Evolutionary conservation across 2,888 invertebrate species (phyloP).

Genomic region (Agrotis clavis): DNA sequence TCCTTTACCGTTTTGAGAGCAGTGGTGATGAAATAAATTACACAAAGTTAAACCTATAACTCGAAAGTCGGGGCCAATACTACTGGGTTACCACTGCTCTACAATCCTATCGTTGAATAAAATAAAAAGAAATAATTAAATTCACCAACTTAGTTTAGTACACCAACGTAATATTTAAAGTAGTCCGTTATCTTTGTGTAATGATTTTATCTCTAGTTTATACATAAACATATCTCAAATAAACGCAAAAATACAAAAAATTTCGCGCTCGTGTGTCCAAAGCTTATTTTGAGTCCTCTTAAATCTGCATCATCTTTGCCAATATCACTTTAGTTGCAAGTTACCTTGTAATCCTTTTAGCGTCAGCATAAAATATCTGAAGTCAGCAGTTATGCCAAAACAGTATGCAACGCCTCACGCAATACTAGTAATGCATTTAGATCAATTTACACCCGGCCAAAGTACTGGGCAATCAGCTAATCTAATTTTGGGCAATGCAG

Average conservation of each 20-base stretch:
- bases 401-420: slow-evolving; percentile 35
- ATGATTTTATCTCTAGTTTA: too few relatives aligned
- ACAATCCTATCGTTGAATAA: too few relatives aligned
- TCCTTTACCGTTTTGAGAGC: too few relatives aligned
- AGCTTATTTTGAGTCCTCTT: neutral
- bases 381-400: slow-evolving; percentile 37
- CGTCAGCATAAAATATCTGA: slow-evolving; percentile 10
- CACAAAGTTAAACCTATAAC: too few relatives aligned
- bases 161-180: too few relatives aligned
- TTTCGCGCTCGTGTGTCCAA: neutral
- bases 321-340: neutral
- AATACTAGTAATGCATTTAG: slow-evolving; percentile 44
- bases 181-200: too few relatives aligned
- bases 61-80: too few relatives aligned
- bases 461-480: slow-evolving; percentile 51
- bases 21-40: too few relatives aligned
- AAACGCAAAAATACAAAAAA: neutral
- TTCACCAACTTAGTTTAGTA: too few relatives aligned
- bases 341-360: slow-evolving; percentile 37
- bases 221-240: neutral
- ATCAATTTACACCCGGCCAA: slow-evolving; percentile 61
- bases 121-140: too few relatives aligned
- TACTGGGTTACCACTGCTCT: too few relatives aligned
- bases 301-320: neutral
- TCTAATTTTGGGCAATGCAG: slow-evolving; percentile 57